Evolutionary conservation across 2,113 vertebrate species (phyloP).

Genomic region (Perccottus glenii): DNA sequence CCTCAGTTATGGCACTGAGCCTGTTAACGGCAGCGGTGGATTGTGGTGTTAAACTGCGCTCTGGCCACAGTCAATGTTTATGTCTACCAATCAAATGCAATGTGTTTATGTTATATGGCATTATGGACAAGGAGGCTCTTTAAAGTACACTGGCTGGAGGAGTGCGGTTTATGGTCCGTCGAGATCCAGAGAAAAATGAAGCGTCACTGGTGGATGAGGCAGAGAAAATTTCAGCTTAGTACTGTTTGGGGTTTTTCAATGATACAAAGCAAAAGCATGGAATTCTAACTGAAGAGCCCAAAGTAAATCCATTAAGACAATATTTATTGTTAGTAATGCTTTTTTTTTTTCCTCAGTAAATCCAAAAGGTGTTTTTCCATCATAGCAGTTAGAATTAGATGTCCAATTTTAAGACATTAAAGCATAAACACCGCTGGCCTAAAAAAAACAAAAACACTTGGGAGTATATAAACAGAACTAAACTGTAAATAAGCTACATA

Average conservation of each 20-base stretch:
- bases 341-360: too few species aligned
- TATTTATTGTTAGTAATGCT: not conserved
- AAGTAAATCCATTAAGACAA: not conserved
- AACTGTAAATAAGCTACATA: too few species aligned
- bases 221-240: slow-evolving; percentile 6
- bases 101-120: slow-evolving; percentile 78
- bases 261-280: not conserved
- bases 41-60: slow-evolving; percentile 76
- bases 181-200: slow-evolving; percentile 47
- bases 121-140: slow-evolving; percentile 71
- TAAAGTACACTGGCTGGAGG: slow-evolving; percentile 48
- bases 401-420: too few species aligned
- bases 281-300: not conserved
- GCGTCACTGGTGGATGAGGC: slow-evolving; percentile 1
- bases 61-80: slow-evolving; percentile 79
- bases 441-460: too few species aligned
- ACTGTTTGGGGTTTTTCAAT: slow-evolving; percentile 6
- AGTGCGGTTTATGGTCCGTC: slow-evolving; percentile 57
- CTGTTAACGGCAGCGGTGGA: slow-evolving; percentile 68
- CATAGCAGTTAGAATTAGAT: too few species aligned
- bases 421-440: too few species aligned
- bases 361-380: too few species aligned
- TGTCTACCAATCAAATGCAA: slow-evolving; percentile 79
- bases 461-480: too few species aligned
- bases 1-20: slow-evolving; percentile 32